phyloP scores from a whole-genome alignment of 2,888 invertebrate genomes.

The Zaprionus obscuricornis region DNA sequence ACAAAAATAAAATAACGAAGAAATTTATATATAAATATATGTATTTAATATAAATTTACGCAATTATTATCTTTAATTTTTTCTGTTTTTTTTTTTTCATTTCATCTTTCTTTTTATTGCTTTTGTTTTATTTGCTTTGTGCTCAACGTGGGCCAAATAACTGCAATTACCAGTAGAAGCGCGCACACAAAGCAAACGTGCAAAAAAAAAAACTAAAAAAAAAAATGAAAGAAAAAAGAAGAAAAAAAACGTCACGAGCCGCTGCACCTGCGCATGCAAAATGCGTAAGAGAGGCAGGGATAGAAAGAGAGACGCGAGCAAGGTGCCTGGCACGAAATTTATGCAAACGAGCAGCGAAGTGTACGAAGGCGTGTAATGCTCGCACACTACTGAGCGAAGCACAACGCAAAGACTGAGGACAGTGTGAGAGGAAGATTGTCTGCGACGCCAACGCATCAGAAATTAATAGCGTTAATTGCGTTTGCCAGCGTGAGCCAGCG shows the following conservation, averaged over 20 bases:
- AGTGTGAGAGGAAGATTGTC: slow-evolving; percentile 5
- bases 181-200: slow-evolving; percentile 28
- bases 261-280: slow-evolving; percentile 70
- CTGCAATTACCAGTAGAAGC: slow-evolving; percentile 70
- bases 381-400: slow-evolving; percentile 29
- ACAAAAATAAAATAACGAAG: slow-evolving; percentile 35
- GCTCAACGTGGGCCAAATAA: slow-evolving; percentile 63
- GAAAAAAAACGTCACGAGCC: slow-evolving; percentile 58
- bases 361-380: slow-evolving; percentile 72
- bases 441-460: slow-evolving; percentile 43
- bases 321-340: slow-evolving; percentile 75
- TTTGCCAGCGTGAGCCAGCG: slow-evolving; percentile 12
- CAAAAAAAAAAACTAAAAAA: not conserved
- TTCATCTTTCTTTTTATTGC: slow-evolving; percentile 2
- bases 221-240: slow-evolving; percentile 4
- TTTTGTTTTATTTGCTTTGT: slow-evolving; percentile 36
- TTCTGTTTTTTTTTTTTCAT: slow-evolving; percentile 19
- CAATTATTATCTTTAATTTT: slow-evolving; percentile 53
- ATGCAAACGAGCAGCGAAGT: slow-evolving; percentile 80
- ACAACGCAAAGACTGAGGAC: slow-evolving; percentile 3
- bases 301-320: not conserved
- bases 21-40: slow-evolving; percentile 45
- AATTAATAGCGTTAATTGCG: slow-evolving; percentile 69
- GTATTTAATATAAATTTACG: slow-evolving; percentile 64
- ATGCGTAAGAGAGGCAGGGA: slow-evolving; percentile 37